Conservation (phyloP, 2,797 vertebrate genomes). For the Fratercula arctica region DNA sequence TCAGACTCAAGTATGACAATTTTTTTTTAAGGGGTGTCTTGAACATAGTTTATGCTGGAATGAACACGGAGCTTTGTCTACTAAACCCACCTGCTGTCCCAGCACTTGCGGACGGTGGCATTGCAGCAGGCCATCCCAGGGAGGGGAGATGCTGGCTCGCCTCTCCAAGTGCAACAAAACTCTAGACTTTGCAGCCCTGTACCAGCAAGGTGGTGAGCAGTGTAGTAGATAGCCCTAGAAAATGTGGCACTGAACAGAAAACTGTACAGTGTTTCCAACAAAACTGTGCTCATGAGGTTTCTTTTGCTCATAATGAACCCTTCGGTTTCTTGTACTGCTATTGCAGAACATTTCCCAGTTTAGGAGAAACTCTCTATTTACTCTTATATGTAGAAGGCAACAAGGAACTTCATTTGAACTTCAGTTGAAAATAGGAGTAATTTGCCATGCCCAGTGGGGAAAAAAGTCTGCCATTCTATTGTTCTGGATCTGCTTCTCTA, state of each 20-base stretch:
- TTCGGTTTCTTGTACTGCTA: neutral
- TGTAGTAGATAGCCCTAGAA: neutral
- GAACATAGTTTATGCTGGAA: neutral
- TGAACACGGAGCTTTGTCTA: neutral
- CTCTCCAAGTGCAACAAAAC: neutral
- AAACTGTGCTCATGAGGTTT: neutral
- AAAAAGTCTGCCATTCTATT: neutral
- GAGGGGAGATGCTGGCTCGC: rapidly evolving
- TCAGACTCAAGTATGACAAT: neutral
- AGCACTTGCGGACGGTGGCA: neutral
- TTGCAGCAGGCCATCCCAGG: rapidly evolving
- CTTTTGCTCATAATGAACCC: neutral
- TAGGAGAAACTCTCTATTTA: neutral
- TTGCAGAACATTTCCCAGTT: neutral
- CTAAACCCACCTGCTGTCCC: neutral
- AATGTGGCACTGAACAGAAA: neutral
- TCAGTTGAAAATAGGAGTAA: neutral
- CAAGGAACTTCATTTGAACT: neutral
- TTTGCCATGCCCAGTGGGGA: neutral
- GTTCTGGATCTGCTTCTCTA: neutral
- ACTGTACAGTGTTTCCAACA: neutral
- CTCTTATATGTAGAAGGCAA: neutral
- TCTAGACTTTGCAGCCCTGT: neutral
- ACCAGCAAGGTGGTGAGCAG: neutral
- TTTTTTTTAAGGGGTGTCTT: neutral